Conservation (phyloP, 2,113 vertebrate species). For the Ranitomeya imitator region DNA sequence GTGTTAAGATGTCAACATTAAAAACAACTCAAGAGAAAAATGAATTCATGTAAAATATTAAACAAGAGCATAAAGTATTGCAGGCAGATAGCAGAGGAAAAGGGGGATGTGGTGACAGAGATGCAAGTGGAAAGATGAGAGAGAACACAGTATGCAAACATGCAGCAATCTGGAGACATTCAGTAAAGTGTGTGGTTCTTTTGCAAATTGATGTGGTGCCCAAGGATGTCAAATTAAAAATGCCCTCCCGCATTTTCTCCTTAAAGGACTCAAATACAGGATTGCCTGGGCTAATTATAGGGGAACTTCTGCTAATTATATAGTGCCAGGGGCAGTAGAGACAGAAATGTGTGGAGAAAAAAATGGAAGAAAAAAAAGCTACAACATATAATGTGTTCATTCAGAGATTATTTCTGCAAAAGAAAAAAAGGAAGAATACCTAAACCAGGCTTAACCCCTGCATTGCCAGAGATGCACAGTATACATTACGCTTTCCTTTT, state of each 20-base stretch:
- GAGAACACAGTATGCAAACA: neutral
- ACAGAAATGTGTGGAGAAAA: neutral
- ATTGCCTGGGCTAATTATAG: constrained; percentile 35
- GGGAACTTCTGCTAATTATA: constrained; percentile 43
- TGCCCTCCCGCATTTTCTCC: constrained; percentile 3
- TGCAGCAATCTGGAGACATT: neutral
- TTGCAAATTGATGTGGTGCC: neutral
- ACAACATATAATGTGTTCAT: constrained; percentile 5
- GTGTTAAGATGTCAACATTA: neutral
- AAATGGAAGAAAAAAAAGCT: neutral
- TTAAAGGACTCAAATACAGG: constrained; percentile 16
- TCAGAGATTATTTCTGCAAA: neutral
- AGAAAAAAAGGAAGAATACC: neutral
- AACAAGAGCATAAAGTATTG: constrained; percentile 6
- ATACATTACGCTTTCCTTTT: neutral
- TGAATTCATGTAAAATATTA: constrained; percentile 26
- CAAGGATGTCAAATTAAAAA: constrained; percentile 9
- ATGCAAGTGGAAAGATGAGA: neutral
- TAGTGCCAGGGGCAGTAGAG: constrained; percentile 26
- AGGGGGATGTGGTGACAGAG: neutral
- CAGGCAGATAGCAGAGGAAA: neutral
- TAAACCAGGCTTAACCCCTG: neutral
- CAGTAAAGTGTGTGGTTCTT: neutral
- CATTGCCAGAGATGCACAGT: neutral
- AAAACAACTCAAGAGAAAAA: neutral